Percentiles rank a stretch among this genome's conserved stretches.
Conservation (phyloP, 1,140 invertebrate genomes). For the Cotesia glomerata region DNA sequence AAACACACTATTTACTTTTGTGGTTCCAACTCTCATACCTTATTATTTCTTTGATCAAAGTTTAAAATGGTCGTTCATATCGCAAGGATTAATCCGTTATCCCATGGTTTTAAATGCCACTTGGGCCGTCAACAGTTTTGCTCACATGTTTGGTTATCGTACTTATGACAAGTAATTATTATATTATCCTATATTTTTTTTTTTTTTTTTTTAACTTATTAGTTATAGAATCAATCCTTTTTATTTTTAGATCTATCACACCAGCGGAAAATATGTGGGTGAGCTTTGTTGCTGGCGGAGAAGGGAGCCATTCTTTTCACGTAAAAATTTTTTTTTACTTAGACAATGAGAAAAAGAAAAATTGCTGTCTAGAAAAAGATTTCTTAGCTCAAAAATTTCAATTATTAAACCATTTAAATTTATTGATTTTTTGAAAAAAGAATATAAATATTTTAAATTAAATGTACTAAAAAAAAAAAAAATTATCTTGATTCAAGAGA, state of each 20-base stretch:
- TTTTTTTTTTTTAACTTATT: neutral
- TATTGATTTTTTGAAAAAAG: too few species aligned
- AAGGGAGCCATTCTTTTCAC: conserved; percentile 93
- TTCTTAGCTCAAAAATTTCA: too few species aligned
- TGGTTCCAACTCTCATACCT: conserved; percentile 15
- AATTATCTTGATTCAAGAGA: too few species aligned
- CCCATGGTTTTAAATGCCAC: conserved; percentile 69
- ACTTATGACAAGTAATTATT: conserved; percentile 70
- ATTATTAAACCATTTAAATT: too few species aligned
- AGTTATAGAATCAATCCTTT: neutral
- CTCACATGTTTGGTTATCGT: conserved; percentile 70
- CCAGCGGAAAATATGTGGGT: conserved; percentile 43
- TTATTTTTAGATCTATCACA: conserved; percentile 65
- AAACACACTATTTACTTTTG: conserved; percentile 1
- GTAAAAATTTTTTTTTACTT: too few species aligned
- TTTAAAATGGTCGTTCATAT: neutral
- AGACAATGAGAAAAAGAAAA: too few species aligned
- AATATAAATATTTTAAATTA: too few species aligned
- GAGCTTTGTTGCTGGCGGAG: conserved; percentile 54
- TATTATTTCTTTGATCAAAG: conserved; percentile 18
- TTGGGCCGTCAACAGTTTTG: conserved; percentile 75
- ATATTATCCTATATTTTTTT: neutral
- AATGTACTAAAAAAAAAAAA: too few species aligned
- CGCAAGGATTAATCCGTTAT: conserved; percentile 48
- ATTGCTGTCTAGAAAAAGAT: too few species aligned